Percentiles rank a stretch among this genome's conserved stretches.
phyloP scores from a whole-genome alignment of 1,140 invertebrate species.

The Lordiphosa clarofinis region DNA sequence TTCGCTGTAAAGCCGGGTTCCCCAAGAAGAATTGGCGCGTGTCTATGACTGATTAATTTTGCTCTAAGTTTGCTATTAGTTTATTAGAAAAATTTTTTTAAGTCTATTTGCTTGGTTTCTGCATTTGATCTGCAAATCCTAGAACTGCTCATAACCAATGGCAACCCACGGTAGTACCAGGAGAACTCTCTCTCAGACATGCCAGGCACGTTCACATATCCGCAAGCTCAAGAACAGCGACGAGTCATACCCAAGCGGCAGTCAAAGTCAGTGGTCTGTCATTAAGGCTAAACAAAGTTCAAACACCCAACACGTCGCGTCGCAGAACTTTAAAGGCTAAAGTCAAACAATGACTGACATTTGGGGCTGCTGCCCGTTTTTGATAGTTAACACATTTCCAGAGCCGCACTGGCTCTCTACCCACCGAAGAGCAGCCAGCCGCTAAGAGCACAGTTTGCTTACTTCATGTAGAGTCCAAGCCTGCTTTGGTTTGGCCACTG shows the following conservation, averaged over 20 bases:
- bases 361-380: slow-evolving; percentile 9
- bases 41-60: too few species aligned
- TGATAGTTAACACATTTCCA: slow-evolving; percentile 17
- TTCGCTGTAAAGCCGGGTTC: too few species aligned
- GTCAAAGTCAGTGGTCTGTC: slow-evolving; percentile 45
- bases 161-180: too few species aligned
- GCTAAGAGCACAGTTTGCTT: slow-evolving; percentile 25
- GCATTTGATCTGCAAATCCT: too few species aligned
- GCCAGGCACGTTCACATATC: slow-evolving; percentile 61
- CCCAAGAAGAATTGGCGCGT: too few species aligned
- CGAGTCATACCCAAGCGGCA: slow-evolving; percentile 21
- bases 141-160: too few species aligned
- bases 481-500: slow-evolving; percentile 14
- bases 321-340: slow-evolving; percentile 34
- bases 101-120: too few species aligned
- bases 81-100: too few species aligned
- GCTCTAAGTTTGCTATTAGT: too few species aligned
- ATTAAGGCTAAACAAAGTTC: slow-evolving; percentile 55
- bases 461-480: slow-evolving; percentile 14
- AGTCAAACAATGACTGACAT: slow-evolving; percentile 19
- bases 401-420: slow-evolving; percentile 8
- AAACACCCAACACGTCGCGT: slow-evolving; percentile 33
- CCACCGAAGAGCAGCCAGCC: slow-evolving; percentile 17
- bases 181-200: slow-evolving; percentile 8
- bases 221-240: slow-evolving; percentile 67